Evolutionary conservation across 2,888 invertebrate species (phyloP).

Genomic region (Watsonalla binaria): DNA sequence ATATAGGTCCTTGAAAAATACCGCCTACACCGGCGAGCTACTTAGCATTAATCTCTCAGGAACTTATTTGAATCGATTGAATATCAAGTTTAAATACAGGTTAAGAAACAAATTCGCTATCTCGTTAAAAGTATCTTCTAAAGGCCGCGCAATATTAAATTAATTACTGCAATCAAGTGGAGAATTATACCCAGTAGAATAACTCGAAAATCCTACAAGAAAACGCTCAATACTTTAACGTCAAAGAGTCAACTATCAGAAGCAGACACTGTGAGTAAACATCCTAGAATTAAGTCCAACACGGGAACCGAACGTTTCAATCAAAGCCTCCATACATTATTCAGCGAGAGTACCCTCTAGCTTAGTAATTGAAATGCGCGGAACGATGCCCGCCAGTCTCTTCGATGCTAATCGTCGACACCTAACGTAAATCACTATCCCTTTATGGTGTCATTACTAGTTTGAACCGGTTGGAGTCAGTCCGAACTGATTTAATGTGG

Average conservation of each 20-base stretch:
- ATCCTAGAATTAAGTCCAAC: conserved; percentile 43
- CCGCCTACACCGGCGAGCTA: too few relatives aligned
- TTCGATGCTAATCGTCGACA: conserved; percentile 55
- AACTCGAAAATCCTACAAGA: too few relatives aligned
- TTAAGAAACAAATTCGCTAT: too few relatives aligned
- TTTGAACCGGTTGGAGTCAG: conserved; percentile 2
- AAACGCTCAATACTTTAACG: too few relatives aligned
- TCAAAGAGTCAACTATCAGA: conserved; percentile 3
- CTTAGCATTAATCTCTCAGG: too few relatives aligned
- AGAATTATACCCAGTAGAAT: too few relatives aligned
- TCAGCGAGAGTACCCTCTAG: conserved; percentile 38
- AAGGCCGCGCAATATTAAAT: too few relatives aligned
- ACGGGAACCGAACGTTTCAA: conserved; percentile 44
- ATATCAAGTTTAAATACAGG: too few relatives aligned
- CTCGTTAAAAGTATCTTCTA: too few relatives aligned
- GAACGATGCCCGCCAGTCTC: conserved; percentile 35
- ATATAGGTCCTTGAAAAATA: too few relatives aligned
- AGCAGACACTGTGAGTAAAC: conserved; percentile 19
- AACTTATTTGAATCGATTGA: too few relatives aligned
- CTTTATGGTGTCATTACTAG: conserved; percentile 28
- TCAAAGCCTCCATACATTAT: conserved; percentile 56
- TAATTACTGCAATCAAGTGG: too few relatives aligned
- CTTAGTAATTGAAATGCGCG: conserved; percentile 54
- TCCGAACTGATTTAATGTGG: conserved; percentile 2
- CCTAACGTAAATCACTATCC: conserved; percentile 47